These are phyloP conservation scores for Thinocorus orbignyianus DNA, from an alignment of 2,113 vertebrate genomes.

Conservation along the genomic window DNA sequence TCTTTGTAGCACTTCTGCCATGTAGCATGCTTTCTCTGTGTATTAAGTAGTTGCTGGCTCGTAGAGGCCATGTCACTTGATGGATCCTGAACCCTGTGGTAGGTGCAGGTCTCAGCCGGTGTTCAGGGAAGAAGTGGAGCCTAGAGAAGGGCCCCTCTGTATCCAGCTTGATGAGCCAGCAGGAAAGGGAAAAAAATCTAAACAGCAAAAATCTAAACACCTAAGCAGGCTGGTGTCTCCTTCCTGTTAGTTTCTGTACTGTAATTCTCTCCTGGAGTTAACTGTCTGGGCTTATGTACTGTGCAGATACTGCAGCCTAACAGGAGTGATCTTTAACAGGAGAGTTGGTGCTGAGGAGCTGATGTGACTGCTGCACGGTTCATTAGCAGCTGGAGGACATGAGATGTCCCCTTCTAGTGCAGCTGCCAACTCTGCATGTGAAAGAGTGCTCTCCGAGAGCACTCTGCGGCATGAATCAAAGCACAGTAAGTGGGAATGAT, in stretches of 20 bases:
- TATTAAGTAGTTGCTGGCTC: background rate
- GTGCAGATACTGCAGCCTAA: background rate
- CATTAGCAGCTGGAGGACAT: background rate
- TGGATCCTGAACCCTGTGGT: accelerated
- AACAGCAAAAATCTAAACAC: background rate
- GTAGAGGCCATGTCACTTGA: background rate
- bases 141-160: background rate
- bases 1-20: background rate
- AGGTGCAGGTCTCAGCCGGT: background rate
- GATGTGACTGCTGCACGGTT: background rate
- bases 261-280: background rate
- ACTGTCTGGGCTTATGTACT: background rate
- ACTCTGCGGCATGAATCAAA: background rate
- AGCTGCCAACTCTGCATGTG: background rate
- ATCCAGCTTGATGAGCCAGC: background rate
- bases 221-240: background rate
- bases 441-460: background rate
- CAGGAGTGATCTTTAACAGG: background rate
- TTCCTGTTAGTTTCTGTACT: background rate
- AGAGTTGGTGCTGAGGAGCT: background rate
- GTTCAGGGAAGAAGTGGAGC: background rate
- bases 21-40: background rate
- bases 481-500: background rate
- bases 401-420: background rate
- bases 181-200: too few relatives aligned